phyloP scores from a whole-genome alignment of 2,888 invertebrate species.

The Polyommatus icarus region DNA sequence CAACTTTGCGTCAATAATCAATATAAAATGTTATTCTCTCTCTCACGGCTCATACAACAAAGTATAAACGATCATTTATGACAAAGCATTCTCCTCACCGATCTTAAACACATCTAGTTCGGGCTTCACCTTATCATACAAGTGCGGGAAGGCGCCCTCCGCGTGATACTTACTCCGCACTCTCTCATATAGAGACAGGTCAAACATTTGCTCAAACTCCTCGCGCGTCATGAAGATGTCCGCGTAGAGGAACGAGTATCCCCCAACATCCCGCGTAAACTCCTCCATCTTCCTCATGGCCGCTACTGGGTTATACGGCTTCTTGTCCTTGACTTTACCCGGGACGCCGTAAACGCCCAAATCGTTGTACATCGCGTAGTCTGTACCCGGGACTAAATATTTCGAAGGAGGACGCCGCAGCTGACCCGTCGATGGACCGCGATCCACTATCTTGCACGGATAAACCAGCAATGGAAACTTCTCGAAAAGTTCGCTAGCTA shows the following conservation, averaged over 20 bases:
- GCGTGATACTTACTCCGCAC: constrained; percentile 82
- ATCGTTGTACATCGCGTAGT: constrained; percentile 86
- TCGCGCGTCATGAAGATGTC: constrained; percentile 84
- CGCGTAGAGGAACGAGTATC: constrained; percentile 85
- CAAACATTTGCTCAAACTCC: constrained; percentile 86
- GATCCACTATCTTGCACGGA: constrained; percentile 84
- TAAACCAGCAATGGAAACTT: constrained; percentile 85
- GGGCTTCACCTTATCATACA: constrained; percentile 84
- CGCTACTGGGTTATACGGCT: constrained; percentile 82
- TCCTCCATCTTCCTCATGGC: constrained; percentile 86
- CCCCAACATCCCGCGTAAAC: constrained; percentile 84
- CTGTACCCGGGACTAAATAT: constrained; percentile 82
- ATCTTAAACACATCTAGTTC: constrained; percentile 83
- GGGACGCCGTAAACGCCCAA: constrained; percentile 86
- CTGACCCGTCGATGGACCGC: constrained; percentile 81
- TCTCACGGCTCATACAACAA: too few species aligned
- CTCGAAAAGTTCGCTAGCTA: constrained; percentile 82
- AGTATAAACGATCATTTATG: neutral
- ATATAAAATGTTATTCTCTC: too few species aligned
- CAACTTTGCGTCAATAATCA: too few species aligned
- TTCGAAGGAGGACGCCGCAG: constrained; percentile 77
- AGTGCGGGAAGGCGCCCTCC: constrained; percentile 81
- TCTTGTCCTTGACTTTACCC: constrained; percentile 80
- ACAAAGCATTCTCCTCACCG: constrained; percentile 63
- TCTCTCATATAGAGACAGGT: constrained; percentile 81